A percentile compares a stretch with the other conserved stretches of the same genome.
phyloP scores from a whole-genome alignment of 1,140 invertebrate genomes.

The Hylaeus volcanicus region DNA sequence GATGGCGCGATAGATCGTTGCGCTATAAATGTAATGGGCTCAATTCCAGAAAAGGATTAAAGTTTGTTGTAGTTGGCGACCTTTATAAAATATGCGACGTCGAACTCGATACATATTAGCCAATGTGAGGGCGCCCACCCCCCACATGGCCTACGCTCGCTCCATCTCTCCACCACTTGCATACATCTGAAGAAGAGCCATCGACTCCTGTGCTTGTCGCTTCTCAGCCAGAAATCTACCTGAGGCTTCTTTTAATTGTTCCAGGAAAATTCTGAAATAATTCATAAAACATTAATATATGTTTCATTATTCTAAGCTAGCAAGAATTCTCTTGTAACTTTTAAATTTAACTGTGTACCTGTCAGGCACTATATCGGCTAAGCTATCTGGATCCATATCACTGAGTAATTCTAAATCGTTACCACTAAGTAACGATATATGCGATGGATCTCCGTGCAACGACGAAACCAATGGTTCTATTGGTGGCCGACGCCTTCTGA shows the following conservation, averaged over 20 bases:
- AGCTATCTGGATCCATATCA: conserved; percentile 92
- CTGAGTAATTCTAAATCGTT: conserved; percentile 89
- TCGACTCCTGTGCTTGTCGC: conserved; percentile 90
- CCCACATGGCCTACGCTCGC: conserved; percentile 80
- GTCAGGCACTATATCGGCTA: conserved; percentile 89
- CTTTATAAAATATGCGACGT: conserved; percentile 77
- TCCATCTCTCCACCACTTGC: conserved; percentile 77
- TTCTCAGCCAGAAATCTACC: conserved; percentile 89
- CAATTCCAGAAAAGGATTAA: conserved; percentile 78
- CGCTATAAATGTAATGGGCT: conserved; percentile 63
- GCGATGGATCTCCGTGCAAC: conserved; percentile 88
- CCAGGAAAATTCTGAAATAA: conserved; percentile 86
- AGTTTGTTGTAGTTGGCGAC: conserved; percentile 77
- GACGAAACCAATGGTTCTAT: conserved; percentile 84
- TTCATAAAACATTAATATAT: not conserved
- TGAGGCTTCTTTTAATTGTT: conserved; percentile 91
- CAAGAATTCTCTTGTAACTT: not conserved
- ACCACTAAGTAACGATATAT: conserved; percentile 90
- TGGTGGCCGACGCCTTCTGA: conserved; percentile 79
- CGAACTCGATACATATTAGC: conserved; percentile 78
- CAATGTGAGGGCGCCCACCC: conserved; percentile 79
- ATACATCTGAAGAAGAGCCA: conserved; percentile 86
- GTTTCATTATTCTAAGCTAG: not conserved
- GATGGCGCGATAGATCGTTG: conserved; percentile 10
- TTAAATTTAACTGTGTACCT: conserved; percentile 79